phyloP scores from a whole-genome alignment of 2,888 invertebrate genomes.

The Drosophila pseudotakahashii region DNA sequence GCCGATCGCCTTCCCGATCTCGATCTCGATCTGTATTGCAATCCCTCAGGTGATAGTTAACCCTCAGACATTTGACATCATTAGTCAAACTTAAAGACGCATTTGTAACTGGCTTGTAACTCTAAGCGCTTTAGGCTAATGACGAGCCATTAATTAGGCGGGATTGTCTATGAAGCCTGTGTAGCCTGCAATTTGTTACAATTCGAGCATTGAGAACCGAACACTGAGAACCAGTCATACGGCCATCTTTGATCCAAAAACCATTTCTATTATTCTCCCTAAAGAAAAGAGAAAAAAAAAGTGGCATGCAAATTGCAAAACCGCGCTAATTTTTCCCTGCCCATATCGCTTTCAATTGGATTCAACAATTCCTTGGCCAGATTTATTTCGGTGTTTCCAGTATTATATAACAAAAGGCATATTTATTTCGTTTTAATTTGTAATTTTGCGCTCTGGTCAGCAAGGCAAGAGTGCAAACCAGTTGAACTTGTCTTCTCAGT shows the following conservation, averaged over 20 bases:
- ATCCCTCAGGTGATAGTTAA: conserved; percentile 23
- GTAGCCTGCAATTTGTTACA: conserved; percentile 39
- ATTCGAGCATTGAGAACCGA: conserved; percentile 29
- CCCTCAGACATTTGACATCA: conserved; percentile 66
- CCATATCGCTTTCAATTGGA: conserved; percentile 68
- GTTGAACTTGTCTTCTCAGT: conserved; percentile 67
- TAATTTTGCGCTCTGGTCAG: conserved; percentile 77
- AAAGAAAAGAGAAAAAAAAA: background rate
- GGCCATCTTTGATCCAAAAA: conserved; percentile 62
- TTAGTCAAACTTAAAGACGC: conserved; percentile 77
- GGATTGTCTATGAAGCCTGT: conserved; percentile 2
- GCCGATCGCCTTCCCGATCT: conserved; percentile 48
- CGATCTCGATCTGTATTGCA: conserved; percentile 9
- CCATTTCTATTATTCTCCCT: conserved; percentile 45
- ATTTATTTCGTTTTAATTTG: conserved; percentile 79
- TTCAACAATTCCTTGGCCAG: conserved; percentile 31
- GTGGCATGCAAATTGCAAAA: conserved; percentile 74
- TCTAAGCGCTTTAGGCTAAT: conserved; percentile 61
- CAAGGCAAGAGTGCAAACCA: conserved; percentile 52
- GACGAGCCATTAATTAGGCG: conserved; percentile 61
- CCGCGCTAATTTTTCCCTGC: conserved; percentile 71
- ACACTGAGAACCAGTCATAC: conserved; percentile 49
- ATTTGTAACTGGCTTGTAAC: conserved; percentile 63
- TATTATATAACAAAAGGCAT: conserved; percentile 70
- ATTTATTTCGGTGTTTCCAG: conserved; percentile 39